Evolutionary conservation across 2,113 vertebrate species (phyloP), one percentile per base, ranked within the genome.

Genomic region (Malurus cyaneus): DNA sequence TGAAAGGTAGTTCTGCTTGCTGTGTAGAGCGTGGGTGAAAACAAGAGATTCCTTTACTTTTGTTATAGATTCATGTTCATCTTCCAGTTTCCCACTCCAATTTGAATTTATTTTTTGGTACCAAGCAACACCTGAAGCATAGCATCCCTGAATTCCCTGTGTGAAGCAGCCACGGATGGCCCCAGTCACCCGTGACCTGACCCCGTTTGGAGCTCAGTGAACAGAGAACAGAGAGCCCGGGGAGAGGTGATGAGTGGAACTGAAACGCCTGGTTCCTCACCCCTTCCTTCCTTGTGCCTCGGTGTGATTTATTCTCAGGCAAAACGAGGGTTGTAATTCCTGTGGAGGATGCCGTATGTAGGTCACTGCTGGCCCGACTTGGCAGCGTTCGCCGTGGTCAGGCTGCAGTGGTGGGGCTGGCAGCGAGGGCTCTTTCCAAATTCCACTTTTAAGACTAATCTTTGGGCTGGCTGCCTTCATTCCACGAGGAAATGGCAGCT

Each of bases 281-380:
- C 47, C 25, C 3, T 56, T 78, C 81, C 70, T 88, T 82, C 76
- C 65, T 61, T 60, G 42, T 60, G 10, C 62, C 86, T 90, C 4
- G 52, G 17, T 69, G 56, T 85, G 79, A 88, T 80, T 86, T 89
- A 81, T 84, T 93, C 52, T 10, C 39, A 86, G 79, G 91, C 65
- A 69, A 81, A 92, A 93, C 91, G 28, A 89, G 73, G 36, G 64
- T 85, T 76, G 73, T 85, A 44, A 78, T 80, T 83, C 92, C n/a
- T 71, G 73, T 16, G 11, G 36, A 89, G 93, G 41, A 41, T 85
- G 34, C 61, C 46, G 21, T 77, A 93, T 95, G 80, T 96, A 86
- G 94, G 89, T 95, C 94, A 96, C 26, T 7, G 32, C 86, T 79
- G 95, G 44, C 92, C 94, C 60, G 71, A 5, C 86, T 80, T 86